These are phyloP conservation scores for Miniopterus natalensis DNA, from an alignment of 2,113 vertebrate genomes.

Conservation along the genomic window DNA sequence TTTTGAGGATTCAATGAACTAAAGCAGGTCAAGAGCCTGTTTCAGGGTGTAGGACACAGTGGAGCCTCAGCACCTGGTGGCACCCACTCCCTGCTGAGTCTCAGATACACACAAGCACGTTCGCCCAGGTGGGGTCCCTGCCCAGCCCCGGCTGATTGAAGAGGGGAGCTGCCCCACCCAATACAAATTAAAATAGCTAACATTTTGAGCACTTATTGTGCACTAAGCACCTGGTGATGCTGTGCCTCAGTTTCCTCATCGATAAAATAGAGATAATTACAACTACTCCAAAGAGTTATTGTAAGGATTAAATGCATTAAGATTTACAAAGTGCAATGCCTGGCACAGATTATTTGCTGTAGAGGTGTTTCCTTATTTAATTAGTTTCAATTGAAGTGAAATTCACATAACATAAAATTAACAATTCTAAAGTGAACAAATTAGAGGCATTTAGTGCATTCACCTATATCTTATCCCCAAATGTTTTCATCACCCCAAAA, in stretches of 20 bases:
- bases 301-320: not conserved
- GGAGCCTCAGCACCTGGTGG: not conserved
- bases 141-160: not conserved
- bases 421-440: not conserved
- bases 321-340: not conserved
- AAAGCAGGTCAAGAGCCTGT: not conserved
- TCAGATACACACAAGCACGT: not conserved
- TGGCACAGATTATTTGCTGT: not conserved
- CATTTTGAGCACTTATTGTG: not conserved
- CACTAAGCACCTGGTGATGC: not conserved
- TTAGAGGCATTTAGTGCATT: not conserved
- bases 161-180: not conserved
- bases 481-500: no score
- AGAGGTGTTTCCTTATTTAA: not conserved
- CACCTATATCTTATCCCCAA: not conserved
- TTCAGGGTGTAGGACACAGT: not conserved
- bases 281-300: accelerated
- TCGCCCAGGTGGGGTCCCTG: not conserved
- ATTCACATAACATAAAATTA: not conserved
- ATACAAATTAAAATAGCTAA: not conserved
- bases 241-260: not conserved
- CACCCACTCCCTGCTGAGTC: not conserved
- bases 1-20: not conserved
- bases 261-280: not conserved
- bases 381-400: not conserved